phyloP scores from a whole-genome alignment of 2,113 vertebrate species.

The Dasyurus viverrinus region DNA sequence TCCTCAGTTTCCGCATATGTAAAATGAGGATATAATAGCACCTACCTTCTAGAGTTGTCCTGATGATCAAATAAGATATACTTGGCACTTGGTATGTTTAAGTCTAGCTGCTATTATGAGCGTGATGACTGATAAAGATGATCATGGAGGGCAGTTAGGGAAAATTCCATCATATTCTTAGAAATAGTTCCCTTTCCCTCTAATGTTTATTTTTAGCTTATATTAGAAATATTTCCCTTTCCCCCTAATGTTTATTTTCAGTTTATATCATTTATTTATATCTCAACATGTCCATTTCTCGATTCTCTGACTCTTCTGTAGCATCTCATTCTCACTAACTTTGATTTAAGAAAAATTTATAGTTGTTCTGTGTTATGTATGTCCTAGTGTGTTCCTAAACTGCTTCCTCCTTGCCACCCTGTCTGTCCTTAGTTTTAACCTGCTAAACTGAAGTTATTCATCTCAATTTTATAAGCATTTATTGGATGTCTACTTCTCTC shows the following conservation, averaged over 20 bases:
- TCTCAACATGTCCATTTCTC: not conserved
- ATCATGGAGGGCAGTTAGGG: not conserved
- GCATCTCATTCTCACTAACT: not conserved
- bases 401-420: not conserved
- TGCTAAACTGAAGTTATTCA: not conserved
- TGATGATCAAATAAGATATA: not conserved
- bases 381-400: not conserved
- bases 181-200: not conserved
- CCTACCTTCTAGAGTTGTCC: not conserved
- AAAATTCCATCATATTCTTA: not conserved
- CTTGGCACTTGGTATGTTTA: not conserved
- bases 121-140: not conserved
- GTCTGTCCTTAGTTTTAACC: not conserved
- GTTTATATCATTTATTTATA: not conserved
- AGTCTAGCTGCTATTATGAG: not conserved
- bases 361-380: not conserved
- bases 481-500: not conserved
- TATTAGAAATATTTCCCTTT: not conserved
- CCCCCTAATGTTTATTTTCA: too few relatives aligned
- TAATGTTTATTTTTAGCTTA: too few relatives aligned
- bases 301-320: not conserved
- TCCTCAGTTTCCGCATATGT: not conserved
- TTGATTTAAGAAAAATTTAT: not conserved
- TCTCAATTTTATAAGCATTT: not conserved
- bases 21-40: not conserved